These are phyloP conservation scores for Sinodicranocentrus sp. DNA, from an alignment of 2,888 invertebrate genomes.

Conservation along the genomic window DNA sequence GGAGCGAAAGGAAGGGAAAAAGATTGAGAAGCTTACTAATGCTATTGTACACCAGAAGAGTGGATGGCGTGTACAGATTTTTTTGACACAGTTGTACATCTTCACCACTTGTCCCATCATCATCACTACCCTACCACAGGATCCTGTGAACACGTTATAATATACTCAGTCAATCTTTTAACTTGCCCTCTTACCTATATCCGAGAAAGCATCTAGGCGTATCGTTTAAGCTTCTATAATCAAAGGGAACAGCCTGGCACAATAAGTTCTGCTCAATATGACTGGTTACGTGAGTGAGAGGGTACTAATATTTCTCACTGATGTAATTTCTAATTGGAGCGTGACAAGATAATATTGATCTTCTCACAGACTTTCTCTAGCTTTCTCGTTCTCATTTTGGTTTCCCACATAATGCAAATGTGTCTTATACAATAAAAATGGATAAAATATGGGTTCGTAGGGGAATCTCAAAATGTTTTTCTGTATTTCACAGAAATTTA, in stretches of 20 bases:
- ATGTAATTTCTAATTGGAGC: conserved; percentile 68
- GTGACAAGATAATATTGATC: conserved; percentile 70
- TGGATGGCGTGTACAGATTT: background rate
- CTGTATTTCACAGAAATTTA: no score
- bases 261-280: background rate
- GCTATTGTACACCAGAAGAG: conserved; percentile 1
- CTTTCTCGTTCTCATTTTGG: no score
- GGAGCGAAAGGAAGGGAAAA: conserved; percentile 26
- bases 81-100: conserved; percentile 50
- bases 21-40: conserved; percentile 26
- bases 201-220: no score
- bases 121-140: conserved; percentile 12
- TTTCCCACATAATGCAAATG: conserved; percentile 9
- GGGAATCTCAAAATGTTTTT: no score
- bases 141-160: conserved; percentile 12
- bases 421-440: background rate
- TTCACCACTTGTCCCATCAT: conserved; percentile 47
- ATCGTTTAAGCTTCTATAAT: no score
- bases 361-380: conserved; percentile 1
- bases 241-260: conserved; percentile 2
- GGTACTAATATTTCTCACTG: conserved; percentile 49
- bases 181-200: no score
- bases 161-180: conserved; percentile 27
- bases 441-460: no score
- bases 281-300: conserved; percentile 16